Conservation (phyloP, 2,888 invertebrate species). For the Amblyteles armatorius region DNA sequence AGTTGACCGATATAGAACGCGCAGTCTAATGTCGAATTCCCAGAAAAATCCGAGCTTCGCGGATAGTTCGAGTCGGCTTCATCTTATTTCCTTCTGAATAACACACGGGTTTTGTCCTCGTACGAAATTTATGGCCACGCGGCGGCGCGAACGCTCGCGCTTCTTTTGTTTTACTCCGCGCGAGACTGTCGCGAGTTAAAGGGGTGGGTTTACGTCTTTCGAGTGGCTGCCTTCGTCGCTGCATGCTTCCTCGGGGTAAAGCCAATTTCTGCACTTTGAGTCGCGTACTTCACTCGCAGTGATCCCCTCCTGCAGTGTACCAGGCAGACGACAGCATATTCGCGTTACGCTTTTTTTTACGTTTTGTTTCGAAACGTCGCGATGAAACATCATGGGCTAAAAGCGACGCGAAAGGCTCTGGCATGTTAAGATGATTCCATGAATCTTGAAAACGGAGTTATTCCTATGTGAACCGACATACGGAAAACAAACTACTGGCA, state of each 20-base stretch:
- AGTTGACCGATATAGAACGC: conserved; percentile 1
- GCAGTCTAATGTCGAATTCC: not conserved
- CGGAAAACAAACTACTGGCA: not conserved
- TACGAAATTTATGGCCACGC: conserved; percentile 14
- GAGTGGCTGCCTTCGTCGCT: conserved; percentile 11
- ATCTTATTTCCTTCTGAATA: conserved; percentile 4
- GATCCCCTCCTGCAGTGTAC: not conserved
- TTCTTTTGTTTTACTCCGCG: conserved; percentile 3
- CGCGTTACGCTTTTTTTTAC: not conserved
- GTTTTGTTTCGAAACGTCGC: conserved; percentile 16
- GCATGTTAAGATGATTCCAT: conserved; percentile 28
- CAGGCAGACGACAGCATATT: not conserved
- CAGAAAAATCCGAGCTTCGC: conserved; percentile 3
- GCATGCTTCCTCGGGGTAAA: not conserved
- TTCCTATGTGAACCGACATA: not conserved
- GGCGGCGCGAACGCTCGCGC: not conserved
- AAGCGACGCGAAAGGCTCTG: conserved; percentile 2
- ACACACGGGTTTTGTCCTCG: not conserved
- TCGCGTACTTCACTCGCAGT: conserved; percentile 27
- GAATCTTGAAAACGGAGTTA: not conserved
- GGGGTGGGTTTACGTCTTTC: conserved; percentile 17
- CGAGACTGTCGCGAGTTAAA: conserved; percentile 16
- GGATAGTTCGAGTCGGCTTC: not conserved
- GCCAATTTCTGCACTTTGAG: conserved; percentile 49
- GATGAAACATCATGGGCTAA: conserved; percentile 14